phyloP scores from a whole-genome alignment of 2,797 vertebrate genomes.

The Falco concolor region DNA sequence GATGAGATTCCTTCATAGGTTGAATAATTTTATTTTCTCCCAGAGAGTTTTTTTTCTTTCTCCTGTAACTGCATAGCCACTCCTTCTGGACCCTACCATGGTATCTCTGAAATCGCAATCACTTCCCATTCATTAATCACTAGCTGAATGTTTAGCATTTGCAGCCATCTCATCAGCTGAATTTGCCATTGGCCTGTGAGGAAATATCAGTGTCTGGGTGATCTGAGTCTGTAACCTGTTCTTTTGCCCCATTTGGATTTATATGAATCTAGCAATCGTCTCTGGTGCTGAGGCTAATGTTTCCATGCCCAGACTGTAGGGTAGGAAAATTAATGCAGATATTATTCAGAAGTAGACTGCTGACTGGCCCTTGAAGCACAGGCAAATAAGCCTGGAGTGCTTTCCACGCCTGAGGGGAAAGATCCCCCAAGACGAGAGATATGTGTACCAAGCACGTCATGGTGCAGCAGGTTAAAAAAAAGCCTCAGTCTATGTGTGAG shows the following conservation, averaged over 20 bases:
- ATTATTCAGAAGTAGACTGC: background rate
- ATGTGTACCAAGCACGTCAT: background rate
- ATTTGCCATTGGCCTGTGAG: background rate
- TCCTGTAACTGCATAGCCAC: background rate
- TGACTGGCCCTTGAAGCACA: background rate
- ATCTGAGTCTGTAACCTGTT: background rate
- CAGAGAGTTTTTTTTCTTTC: background rate
- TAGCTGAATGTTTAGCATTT: background rate
- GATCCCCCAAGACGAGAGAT: background rate
- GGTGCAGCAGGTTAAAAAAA: background rate
- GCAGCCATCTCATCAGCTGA: background rate
- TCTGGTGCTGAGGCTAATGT: background rate
- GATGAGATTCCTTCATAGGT: background rate
- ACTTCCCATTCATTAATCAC: background rate
- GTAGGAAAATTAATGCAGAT: background rate
- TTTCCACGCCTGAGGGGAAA: background rate
- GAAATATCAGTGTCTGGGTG: background rate
- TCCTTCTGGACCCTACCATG: background rate
- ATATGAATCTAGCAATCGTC: background rate
- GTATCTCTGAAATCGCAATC: background rate
- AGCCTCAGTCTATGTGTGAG: background rate
- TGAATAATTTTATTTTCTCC: background rate
- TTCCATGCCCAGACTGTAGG: background rate
- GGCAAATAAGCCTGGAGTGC: background rate
- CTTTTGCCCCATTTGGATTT: background rate